phyloP scores from a whole-genome alignment of 2,888 invertebrate species.

The Gymnosoma rotundatum region DNA sequence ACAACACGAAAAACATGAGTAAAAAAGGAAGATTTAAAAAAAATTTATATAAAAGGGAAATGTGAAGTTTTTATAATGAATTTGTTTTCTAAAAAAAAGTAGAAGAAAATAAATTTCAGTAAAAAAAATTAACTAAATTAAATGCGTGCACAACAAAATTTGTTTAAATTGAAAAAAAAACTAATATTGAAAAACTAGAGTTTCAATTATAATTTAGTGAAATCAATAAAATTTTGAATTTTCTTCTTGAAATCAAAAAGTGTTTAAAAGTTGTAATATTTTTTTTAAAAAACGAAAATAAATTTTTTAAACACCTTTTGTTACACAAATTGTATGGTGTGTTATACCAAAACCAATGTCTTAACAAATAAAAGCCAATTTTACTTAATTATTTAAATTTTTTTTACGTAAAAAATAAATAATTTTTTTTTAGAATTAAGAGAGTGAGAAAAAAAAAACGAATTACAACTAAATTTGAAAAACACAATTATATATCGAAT shows the following conservation, averaged over 20 bases:
- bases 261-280: not conserved
- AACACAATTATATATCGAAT: slow-evolving; percentile 75
- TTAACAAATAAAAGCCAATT: slow-evolving; percentile 53
- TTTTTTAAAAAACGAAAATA: slow-evolving; percentile 5
- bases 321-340: slow-evolving; percentile 20
- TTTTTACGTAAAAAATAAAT: slow-evolving; percentile 46
- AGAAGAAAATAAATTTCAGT: slow-evolving; percentile 30
- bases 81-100: slow-evolving; percentile 37
- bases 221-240: slow-evolving; percentile 59
- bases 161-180: slow-evolving; percentile 64
- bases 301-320: slow-evolving; percentile 37
- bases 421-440: slow-evolving; percentile 53
- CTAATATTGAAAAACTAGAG: slow-evolving; percentile 32
- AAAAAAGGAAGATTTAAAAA: slow-evolving; percentile 52
- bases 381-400: slow-evolving; percentile 53
- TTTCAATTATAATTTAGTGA: slow-evolving; percentile 38
- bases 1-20: slow-evolving; percentile 76
- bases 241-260: slow-evolving; percentile 23
- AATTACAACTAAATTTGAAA: slow-evolving; percentile 81
- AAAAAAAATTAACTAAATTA: slow-evolving; percentile 72
- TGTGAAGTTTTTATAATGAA: slow-evolving; percentile 34
- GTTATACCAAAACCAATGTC: slow-evolving; percentile 65
- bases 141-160: slow-evolving; percentile 82
- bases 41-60: slow-evolving; percentile 44
- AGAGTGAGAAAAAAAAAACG: slow-evolving; percentile 70